Percentiles rank a stretch among this genome's conserved stretches.
These are phyloP conservation scores for Tipula lateralis DNA, from an alignment of 2,888 invertebrate species.

Conservation along the genomic window DNA sequence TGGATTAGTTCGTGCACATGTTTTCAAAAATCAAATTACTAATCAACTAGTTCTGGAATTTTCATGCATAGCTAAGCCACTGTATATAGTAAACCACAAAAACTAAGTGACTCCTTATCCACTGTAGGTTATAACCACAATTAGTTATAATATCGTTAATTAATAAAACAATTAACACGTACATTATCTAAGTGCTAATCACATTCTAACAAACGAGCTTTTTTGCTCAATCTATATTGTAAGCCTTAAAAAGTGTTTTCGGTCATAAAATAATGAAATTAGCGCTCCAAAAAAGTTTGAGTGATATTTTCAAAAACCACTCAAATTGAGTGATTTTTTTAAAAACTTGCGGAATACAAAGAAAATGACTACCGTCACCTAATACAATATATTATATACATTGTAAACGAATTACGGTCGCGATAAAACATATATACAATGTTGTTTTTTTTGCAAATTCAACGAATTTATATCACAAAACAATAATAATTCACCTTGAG, in stretches of 20 bases:
- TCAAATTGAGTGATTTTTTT: not conserved
- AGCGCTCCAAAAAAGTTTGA: not conserved
- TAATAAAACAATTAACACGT: too few relatives aligned
- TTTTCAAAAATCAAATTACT: not conserved
- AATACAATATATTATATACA: not conserved
- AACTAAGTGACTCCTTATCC: too few relatives aligned
- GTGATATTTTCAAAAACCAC: not conserved
- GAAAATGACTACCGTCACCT: not conserved
- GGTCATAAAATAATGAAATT: not conserved
- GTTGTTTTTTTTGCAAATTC: not conserved
- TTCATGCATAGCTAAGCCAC: not conserved
- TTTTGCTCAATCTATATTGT: too few relatives aligned
- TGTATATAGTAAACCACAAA: not conserved
- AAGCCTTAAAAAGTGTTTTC: too few relatives aligned
- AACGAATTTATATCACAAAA: conserved; percentile 6
- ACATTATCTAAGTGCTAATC: too few relatives aligned
- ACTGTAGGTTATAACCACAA: too few relatives aligned
- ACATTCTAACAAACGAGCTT: too few relatives aligned
- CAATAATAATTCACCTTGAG: conserved; percentile 24
- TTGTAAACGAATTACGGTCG: not conserved
- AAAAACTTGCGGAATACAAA: not conserved
- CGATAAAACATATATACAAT: not conserved
- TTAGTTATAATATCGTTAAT: too few relatives aligned
- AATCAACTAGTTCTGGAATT: not conserved
- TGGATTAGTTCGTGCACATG: not conserved